A percentile compares a stretch with the other conserved stretches of the same genome.
Evolutionary conservation across 2,888 invertebrate genomes (phyloP).

Genomic region (Drosophila testacea): DNA sequence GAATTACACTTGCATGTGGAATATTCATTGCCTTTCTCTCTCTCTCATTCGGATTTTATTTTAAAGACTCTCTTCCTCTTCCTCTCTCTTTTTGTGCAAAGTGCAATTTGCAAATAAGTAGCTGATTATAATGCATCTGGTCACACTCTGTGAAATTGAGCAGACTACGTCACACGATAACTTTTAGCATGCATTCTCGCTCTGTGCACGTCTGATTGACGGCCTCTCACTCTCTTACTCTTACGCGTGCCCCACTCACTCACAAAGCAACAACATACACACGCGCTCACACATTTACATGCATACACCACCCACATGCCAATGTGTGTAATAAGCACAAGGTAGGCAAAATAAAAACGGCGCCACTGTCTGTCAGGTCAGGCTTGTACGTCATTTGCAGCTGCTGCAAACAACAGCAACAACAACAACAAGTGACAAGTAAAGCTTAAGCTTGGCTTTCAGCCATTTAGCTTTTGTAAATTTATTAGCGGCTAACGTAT

Average conservation of each 20-base stretch:
- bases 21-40: slow-evolving; percentile 19
- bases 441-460: slow-evolving; percentile 27
- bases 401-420: background rate
- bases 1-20: slow-evolving; percentile 38
- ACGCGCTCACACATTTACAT: background rate
- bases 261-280: slow-evolving; percentile 10
- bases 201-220: slow-evolving; percentile 37
- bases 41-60: background rate
- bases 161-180: slow-evolving; percentile 55
- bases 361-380: slow-evolving; percentile 43
- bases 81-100: slow-evolving; percentile 47
- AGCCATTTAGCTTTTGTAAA: slow-evolving; percentile 35
- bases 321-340: slow-evolving; percentile 42
- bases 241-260: slow-evolving; percentile 45
- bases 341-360: slow-evolving; percentile 35
- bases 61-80: background rate
- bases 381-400: slow-evolving; percentile 34
- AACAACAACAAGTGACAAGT: background rate
- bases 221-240: slow-evolving; percentile 20
- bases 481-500: slow-evolving; percentile 32
- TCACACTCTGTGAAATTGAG: slow-evolving; percentile 40
- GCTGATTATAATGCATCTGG: slow-evolving; percentile 45
- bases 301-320: slow-evolving; percentile 24
- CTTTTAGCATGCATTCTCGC: slow-evolving; percentile 31
- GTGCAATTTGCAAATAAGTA: slow-evolving; percentile 60